These are phyloP conservation scores for Gyps fulvus DNA, from an alignment of 2,113 vertebrate genomes.

Conservation along the genomic window DNA sequence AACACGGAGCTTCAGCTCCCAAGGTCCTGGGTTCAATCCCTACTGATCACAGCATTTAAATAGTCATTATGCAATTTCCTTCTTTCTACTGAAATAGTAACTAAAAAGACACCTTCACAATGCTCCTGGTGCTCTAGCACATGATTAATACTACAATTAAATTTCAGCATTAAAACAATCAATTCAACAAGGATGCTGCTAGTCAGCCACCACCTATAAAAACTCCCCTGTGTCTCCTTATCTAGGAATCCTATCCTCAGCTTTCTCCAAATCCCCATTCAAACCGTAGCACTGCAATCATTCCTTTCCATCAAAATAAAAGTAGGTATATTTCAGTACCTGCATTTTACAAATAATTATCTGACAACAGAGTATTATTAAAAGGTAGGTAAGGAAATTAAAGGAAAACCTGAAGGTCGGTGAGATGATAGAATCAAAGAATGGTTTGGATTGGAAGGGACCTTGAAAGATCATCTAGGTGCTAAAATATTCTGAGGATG, in stretches of 20 bases:
- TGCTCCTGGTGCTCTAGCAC: not conserved
- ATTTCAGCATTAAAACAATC: not conserved
- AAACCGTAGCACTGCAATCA: not conserved
- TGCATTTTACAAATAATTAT: not conserved
- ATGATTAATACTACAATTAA: not conserved
- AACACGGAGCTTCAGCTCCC: not conserved
- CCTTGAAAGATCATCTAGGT: not conserved
- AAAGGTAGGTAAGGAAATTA: not conserved
- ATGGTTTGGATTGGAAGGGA: not conserved
- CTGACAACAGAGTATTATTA: not conserved
- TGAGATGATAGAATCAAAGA: not conserved
- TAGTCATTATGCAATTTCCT: not conserved
- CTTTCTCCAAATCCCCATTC: not conserved
- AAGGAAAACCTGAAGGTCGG: not conserved
- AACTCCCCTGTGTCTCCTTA: not conserved
- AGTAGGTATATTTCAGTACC: not conserved
- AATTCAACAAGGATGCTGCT: not conserved
- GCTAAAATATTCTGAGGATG: not conserved
- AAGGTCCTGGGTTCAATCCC: not conserved
- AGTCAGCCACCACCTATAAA: not conserved
- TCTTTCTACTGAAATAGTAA: not conserved
- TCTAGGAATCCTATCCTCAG: not conserved
- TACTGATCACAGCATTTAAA: not conserved
- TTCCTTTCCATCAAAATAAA: not conserved
- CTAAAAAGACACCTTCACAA: not conserved